These are phyloP conservation scores for Isoperla grammatica DNA, from an alignment of 2,888 invertebrate genomes.

Conservation along the genomic window DNA sequence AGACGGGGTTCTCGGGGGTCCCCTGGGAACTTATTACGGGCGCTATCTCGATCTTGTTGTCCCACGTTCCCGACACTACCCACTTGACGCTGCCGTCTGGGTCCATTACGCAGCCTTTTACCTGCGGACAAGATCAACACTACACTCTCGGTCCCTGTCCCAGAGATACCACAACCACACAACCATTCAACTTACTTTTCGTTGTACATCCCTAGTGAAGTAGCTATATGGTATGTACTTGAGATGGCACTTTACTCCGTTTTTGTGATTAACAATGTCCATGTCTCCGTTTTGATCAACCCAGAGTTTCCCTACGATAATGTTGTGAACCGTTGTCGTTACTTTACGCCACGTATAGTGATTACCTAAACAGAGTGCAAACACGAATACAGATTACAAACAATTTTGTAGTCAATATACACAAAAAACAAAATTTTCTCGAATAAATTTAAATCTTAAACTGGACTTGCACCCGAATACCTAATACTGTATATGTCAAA, in stretches of 20 bases:
- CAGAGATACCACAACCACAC: too few relatives aligned
- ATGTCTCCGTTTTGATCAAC: conserved; percentile 99
- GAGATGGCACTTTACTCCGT: conserved; percentile 90
- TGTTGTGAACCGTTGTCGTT: conserved; percentile 98
- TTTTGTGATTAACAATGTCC: conserved; percentile 88
- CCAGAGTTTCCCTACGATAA: conserved; percentile 99
- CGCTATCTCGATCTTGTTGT: conserved; percentile 90
- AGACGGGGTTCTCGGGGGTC: conserved; percentile 71
- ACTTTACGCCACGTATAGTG: conserved; percentile 98
- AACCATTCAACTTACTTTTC: conserved; percentile 54
- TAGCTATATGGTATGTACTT: conserved; percentile 98
- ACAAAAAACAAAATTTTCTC: too few relatives aligned
- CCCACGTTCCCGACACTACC: conserved; percentile 87
- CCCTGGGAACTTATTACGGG: conserved; percentile 70
- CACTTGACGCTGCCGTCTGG: conserved; percentile 53
- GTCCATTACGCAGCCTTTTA: conserved; percentile 61
- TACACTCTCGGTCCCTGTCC: too few relatives aligned
- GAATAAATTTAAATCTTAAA: too few relatives aligned
- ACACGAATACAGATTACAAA: too few relatives aligned
- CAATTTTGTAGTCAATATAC: too few relatives aligned
- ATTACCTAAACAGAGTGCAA: conserved; percentile 51
- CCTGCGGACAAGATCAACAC: conserved; percentile 46
- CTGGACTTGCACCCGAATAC: too few relatives aligned
- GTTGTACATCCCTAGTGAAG: conserved; percentile 92
- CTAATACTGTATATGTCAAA: too few relatives aligned